Conservation (phyloP, 2,113 vertebrate genomes). For the Charadrius vociferus region DNA sequence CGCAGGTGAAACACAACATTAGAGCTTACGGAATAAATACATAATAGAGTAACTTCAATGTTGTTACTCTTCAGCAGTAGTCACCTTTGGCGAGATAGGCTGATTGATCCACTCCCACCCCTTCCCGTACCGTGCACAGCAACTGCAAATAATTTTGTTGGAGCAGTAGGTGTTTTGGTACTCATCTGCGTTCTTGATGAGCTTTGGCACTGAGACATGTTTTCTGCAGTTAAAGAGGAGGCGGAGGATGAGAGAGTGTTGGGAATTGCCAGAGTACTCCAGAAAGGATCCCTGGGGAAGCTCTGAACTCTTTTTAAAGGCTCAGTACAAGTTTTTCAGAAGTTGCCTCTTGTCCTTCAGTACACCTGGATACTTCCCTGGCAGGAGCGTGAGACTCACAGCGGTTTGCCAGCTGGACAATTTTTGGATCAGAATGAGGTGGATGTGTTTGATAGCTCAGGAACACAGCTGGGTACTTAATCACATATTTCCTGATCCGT, state of each 20-base stretch:
- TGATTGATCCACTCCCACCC: background rate
- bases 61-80: background rate
- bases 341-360: background rate
- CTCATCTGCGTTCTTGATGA: background rate
- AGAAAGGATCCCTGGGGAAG: background rate
- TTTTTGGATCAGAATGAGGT: background rate
- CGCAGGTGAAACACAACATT: background rate
- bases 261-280: background rate
- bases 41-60: background rate
- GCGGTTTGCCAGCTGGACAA: background rate
- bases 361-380: background rate
- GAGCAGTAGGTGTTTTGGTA: background rate
- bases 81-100: background rate
- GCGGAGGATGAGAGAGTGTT: background rate
- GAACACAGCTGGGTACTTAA: accelerated
- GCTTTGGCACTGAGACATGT: background rate
- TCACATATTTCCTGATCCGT: background rate
- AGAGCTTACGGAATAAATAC: background rate
- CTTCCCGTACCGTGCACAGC: background rate
- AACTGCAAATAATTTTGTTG: background rate
- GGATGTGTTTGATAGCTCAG: background rate
- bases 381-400: accelerated
- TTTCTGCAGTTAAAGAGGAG: background rate
- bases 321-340: background rate
- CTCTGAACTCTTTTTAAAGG: background rate